Evolutionary conservation across 2,888 invertebrate genomes (phyloP).

Genomic region (Pachydiplax longipennis): DNA sequence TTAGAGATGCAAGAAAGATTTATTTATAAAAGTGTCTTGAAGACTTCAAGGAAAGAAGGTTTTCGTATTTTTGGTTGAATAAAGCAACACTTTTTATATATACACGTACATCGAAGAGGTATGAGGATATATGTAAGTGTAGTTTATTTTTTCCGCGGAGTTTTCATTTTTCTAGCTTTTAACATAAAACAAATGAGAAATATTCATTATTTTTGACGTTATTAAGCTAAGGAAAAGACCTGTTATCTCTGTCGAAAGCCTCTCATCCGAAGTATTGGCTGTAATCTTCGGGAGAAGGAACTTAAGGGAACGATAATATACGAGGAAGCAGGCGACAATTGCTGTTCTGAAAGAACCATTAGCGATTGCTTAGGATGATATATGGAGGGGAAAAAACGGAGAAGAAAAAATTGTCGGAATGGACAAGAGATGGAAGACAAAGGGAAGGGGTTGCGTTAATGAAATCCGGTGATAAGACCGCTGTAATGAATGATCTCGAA

Average conservation of each 20-base stretch:
- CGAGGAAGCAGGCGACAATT: background rate
- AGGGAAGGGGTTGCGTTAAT: constrained; percentile 18
- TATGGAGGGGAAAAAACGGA: background rate
- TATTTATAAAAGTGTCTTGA: no score
- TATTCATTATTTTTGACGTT: no score
- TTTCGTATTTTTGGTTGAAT: no score
- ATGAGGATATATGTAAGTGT: no score
- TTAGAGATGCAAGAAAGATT: no score
- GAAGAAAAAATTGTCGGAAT: background rate
- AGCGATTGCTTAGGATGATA: background rate
- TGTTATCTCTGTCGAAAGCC: no score
- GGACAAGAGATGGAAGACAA: background rate
- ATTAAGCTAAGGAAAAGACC: no score
- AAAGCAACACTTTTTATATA: no score
- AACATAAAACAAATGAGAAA: background rate
- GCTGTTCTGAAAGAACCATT: background rate
- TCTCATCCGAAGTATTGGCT: no score
- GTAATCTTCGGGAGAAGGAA: background rate
- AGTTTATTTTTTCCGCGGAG: no score
- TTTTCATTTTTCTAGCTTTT: background rate
- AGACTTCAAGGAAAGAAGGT: no score
- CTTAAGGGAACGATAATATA: background rate
- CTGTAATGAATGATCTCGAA: constrained; percentile 3
- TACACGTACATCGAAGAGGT: no score
- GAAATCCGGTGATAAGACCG: constrained; percentile 32